Evolutionary conservation across 2,113 vertebrate genomes (phyloP), one percentile per base, ranked within the genome.

Genomic region (Paratilapia polleni): DNA sequence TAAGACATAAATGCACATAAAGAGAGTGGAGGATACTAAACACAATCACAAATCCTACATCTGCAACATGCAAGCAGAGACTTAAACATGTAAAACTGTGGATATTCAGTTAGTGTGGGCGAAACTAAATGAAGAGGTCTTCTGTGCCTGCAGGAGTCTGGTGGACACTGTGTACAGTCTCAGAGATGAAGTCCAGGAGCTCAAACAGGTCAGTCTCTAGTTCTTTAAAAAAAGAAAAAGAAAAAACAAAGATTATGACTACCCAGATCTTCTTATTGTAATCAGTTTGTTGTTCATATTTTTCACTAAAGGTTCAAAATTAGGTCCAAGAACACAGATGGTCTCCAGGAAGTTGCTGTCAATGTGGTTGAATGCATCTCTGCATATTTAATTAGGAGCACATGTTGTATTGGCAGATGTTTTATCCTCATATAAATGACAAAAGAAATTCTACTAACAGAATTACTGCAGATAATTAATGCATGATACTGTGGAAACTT

Each of bases 91-190:
- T 34, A 47, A 5, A 73, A 54, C 26, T 73, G 17, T 73, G 68
- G 19, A 31, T 31, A 52, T 52, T 54, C 26, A 73, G 43, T 73
- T 12, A 73, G 43, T 73, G 6, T 12, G 52, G 17, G 26, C 52
- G 66, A 49, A 31, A 6, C 24, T 77, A 17, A 59, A 41, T 34
- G 15, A 9, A 31, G 9, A 31, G 14, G 58, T 88, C 63, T 11
- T 54, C 4, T 91, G 19, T 82, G 92, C 3, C 38, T 85, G 91
- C 77, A 99, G 98, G 96, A 99, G 97, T 90, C 96, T 99, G 83
- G 98, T 99, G 84, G 98, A 99, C 92, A 99, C 98, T 0, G 98
- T 99, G 56, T 99, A 99, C 83, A 97, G 98, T 3, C 93, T 99
- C 83, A 98, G 96, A 93, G 98, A 99, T 81, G 98, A 99, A 92